Base-by-base conservation (phyloP, 1,140 invertebrate genomes). In the Drosophila lacteicornis region DNA sequence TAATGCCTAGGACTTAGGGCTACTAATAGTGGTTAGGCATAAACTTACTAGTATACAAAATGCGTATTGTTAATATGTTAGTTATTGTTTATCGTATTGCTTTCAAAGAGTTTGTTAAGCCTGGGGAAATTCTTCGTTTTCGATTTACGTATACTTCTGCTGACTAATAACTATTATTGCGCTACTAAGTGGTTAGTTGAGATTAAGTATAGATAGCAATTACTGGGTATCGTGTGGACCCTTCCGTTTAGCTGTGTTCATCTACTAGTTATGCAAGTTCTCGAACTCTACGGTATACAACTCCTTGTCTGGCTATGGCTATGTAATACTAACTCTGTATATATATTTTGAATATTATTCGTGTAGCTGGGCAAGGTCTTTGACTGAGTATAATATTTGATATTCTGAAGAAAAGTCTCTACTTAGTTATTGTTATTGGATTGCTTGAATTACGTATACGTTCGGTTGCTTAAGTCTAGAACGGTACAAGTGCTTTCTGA, bases 11-110 rank as follows among this genome's bases (percentile, higher is more conserved):
- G 67, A 47, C 62, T 74, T 69, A 50, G 63, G 58, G 56, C 56
- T 62, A 22, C 38, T 67, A 83, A 30, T 75, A 77, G 70, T 80
- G 42, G 36, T 56, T 71, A 74, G 83, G 79, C 79, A 80, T 87
- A 80, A 80, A 71, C 71, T 68, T 50, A 47, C 19, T 81, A 8
- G 67, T 84, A 79, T 83, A 71, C 66, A 61, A 33, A 74, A 30
- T 69, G 61, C 45, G 27, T 30, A 30, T 30, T 30, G 27, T 30
- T 30, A 30, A 38, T 75, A 80, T 76, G 25, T 58, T 67, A 61
- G 17, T 85, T 90, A 88, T 90, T 90, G 85, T 90, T 75, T 55
- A 69, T n/a, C 46, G 17, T 84, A 90, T 88, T 88, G 85, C 85
- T 88, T 88, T 60, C 27, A 51, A 66, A 50, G 38, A 13, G 45